Percentiles rank a stretch among this genome's conserved stretches.
Evolutionary conservation across 2,113 vertebrate genomes (phyloP).

Genomic region (Macheiramphus alcinus): DNA sequence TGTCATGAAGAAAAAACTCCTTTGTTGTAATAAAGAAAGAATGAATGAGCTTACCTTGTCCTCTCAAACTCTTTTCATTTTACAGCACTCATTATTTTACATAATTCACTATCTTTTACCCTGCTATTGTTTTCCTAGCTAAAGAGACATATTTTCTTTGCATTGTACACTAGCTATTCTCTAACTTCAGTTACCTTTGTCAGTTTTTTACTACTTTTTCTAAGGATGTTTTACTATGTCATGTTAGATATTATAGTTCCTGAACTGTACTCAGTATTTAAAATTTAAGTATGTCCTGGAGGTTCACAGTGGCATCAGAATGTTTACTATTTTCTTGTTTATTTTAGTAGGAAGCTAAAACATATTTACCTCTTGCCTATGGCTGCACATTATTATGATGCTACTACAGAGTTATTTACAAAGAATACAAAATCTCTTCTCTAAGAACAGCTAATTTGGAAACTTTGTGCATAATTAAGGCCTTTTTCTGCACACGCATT

Average conservation of each 20-base stretch:
- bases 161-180: not conserved
- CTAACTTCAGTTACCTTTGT: not conserved
- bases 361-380: not conserved
- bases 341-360: not conserved
- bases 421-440: not conserved
- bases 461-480: not conserved
- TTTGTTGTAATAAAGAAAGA: not conserved
- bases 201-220: not conserved
- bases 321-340: not conserved
- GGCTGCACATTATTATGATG: not conserved
- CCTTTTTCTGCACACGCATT: not conserved
- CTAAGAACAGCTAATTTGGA: not conserved
- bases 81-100: not conserved
- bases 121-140: not conserved
- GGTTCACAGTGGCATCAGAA: not conserved
- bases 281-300: not conserved
- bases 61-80: not conserved
- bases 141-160: not conserved
- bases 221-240: not conserved
- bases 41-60: not conserved
- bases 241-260: not conserved
- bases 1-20: not conserved
- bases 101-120: not conserved
- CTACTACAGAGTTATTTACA: not conserved
- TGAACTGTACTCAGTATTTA: not conserved